Evolutionary conservation across 2,113 vertebrate genomes (phyloP).

Genomic region (Dinomys branickii): DNA sequence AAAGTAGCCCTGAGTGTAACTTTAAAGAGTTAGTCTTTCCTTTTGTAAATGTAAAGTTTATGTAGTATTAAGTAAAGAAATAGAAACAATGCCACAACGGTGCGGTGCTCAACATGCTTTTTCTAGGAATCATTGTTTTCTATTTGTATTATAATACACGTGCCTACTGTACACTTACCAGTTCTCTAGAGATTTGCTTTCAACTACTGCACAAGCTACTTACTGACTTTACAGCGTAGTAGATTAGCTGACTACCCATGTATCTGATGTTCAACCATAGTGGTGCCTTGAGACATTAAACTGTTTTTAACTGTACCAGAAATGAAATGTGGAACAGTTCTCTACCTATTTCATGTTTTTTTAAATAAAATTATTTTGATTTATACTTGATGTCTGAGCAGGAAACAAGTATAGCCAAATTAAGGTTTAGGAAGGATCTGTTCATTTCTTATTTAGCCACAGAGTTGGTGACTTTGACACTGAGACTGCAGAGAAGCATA

Average conservation of each 20-base stretch:
- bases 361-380: constrained; percentile 78
- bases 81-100: constrained; percentile 86
- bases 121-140: constrained; percentile 86
- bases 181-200: constrained; percentile 88
- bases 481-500: constrained; percentile 72
- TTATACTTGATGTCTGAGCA: constrained; percentile 71
- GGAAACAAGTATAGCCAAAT: constrained; percentile 58
- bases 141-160: constrained; percentile 88
- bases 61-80: constrained; percentile 85
- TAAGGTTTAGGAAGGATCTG: constrained; percentile 64
- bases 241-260: constrained; percentile 83
- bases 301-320: constrained; percentile 84
- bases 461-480: constrained; percentile 77
- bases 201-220: constrained; percentile 85
- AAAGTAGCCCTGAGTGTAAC: constrained; percentile 76
- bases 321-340: constrained; percentile 79
- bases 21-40: constrained; percentile 82
- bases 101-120: constrained; percentile 94
- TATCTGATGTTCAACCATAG: constrained; percentile 87
- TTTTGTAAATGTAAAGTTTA: constrained; percentile 87
- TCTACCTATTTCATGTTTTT: constrained; percentile 77
- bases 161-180: constrained; percentile 89
- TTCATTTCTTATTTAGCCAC: constrained; percentile 73
- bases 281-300: constrained; percentile 93
- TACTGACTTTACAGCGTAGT: constrained; percentile 83